These are phyloP conservation scores for Ostrea denselamellosa DNA, from an alignment of 1,140 invertebrate species.

Conservation along the genomic window DNA sequence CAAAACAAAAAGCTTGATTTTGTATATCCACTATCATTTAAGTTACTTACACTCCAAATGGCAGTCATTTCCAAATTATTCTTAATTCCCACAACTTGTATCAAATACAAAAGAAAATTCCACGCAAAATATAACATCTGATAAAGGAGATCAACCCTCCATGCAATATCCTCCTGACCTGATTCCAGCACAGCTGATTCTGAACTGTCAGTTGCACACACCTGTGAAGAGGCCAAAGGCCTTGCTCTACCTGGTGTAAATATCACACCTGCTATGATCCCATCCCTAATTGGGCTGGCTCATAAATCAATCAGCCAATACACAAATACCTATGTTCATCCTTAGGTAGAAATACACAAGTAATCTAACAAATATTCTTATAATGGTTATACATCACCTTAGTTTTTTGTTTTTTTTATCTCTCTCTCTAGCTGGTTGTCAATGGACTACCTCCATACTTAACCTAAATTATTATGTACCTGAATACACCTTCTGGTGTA, in stretches of 20 bases:
- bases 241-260: conserved; percentile 19
- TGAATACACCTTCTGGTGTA: not conserved
- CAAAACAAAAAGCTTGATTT: not conserved
- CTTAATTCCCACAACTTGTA: not conserved
- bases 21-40: not conserved
- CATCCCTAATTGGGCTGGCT: not conserved
- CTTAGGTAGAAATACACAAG: conserved; percentile 25
- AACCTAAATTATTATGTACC: not conserved
- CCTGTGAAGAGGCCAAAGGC: conserved; percentile 13
- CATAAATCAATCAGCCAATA: conserved; percentile 38
- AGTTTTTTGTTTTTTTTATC: not conserved
- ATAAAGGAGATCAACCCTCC: not conserved
- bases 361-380: not conserved
- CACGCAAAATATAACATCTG: not conserved
- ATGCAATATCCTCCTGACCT: conserved; percentile 9
- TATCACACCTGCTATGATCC: conserved; percentile 25
- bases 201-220: conserved; percentile 20
- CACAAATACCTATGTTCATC: conserved; percentile 8
- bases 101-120: not conserved
- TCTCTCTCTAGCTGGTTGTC: not conserved
- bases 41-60: not conserved
- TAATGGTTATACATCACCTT: not conserved
- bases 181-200: conserved; percentile 10
- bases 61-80: not conserved
- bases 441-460: not conserved